phyloP scores from a whole-genome alignment of 2,797 vertebrate genomes.

The Malurus splendens region DNA sequence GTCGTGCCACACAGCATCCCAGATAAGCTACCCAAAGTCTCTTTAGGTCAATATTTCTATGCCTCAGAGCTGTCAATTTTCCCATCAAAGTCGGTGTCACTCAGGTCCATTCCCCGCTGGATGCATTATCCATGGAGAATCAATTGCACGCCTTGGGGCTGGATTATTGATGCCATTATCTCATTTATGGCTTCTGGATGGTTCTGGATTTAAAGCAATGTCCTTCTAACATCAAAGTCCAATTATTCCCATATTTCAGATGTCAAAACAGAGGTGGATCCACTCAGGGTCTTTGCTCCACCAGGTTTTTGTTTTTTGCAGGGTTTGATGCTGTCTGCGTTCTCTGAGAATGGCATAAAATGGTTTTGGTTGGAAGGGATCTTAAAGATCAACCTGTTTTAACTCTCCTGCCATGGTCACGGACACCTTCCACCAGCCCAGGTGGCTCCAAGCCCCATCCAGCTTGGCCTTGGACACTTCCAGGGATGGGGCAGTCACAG shows the following conservation, averaged over 20 bases:
- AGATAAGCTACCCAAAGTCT: background rate
- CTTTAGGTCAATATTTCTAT: background rate
- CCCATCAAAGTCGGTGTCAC: background rate
- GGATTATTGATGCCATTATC: conserved; percentile 24
- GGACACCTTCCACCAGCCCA: background rate
- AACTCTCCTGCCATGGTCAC: background rate
- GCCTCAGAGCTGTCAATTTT: background rate
- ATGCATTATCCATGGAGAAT: conserved; percentile 1
- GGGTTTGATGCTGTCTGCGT: background rate
- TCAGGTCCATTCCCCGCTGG: background rate
- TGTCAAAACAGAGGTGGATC: background rate
- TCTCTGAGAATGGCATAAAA: background rate
- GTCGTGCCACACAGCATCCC: background rate
- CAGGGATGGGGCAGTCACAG: background rate
- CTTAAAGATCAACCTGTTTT: background rate
- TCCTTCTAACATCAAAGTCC: background rate
- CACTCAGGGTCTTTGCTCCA: background rate
- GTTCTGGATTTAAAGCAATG: background rate
- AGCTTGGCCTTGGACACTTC: rapidly evolving
- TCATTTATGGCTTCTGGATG: conserved; percentile 10
- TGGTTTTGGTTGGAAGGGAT: background rate
- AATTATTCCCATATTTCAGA: background rate
- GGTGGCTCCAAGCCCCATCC: background rate
- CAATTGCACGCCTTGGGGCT: background rate
- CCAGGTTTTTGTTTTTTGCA: background rate